Percentiles rank a stretch among this genome's conserved stretches.
These are phyloP conservation scores for Thripadectes ignobilis DNA, from an alignment of 2,797 vertebrate genomes.

Conservation along the genomic window DNA sequence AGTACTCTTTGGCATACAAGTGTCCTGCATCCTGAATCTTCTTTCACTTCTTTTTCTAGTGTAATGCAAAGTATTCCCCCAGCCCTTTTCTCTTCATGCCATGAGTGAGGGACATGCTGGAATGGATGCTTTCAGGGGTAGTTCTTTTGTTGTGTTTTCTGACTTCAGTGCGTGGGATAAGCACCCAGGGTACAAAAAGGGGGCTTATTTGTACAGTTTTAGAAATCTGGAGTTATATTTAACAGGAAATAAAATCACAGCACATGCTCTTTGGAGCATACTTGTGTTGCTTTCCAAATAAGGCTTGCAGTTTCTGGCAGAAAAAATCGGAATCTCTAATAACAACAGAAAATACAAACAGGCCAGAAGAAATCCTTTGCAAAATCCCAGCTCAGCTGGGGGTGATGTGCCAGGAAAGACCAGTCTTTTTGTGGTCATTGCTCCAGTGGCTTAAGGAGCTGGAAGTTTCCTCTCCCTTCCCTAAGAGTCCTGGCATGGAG, in stretches of 20 bases:
- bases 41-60: neutral
- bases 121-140: neutral
- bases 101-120: neutral
- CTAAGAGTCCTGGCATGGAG: neutral
- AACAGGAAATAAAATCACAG: constrained; percentile 33
- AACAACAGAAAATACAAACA: constrained; percentile 14
- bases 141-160: neutral
- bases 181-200: neutral
- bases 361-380: constrained; percentile 16
- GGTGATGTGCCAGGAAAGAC: neutral
- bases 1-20: neutral
- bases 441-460: neutral
- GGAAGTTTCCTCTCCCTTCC: neutral
- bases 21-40: neutral
- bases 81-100: neutral
- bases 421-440: neutral
- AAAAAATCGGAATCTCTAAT: constrained; percentile 7
- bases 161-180: neutral
- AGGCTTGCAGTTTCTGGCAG: constrained; percentile 24
- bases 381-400: constrained; percentile 2
- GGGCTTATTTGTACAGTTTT: neutral
- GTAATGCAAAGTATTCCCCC: neutral
- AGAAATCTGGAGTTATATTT: constrained; percentile 23
- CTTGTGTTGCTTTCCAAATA: constrained; percentile 37
- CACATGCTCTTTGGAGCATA: neutral